phyloP scores from a whole-genome alignment of 2,797 vertebrate genomes.

The Gila robusta region DNA sequence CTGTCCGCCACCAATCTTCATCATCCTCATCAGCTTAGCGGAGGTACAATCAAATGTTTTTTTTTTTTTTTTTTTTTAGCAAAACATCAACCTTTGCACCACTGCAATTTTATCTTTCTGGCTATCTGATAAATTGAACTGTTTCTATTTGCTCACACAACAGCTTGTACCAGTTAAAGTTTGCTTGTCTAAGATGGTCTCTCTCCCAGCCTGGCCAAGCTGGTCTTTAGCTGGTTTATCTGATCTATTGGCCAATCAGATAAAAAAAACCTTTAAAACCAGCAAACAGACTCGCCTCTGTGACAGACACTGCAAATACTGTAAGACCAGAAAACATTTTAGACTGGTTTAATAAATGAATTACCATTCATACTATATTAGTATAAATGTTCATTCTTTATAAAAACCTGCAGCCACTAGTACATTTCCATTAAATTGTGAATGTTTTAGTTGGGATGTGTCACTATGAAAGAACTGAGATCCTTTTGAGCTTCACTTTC shows the following conservation, averaged over 20 bases:
- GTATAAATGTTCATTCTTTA: neutral
- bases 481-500: neutral
- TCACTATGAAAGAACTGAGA: neutral
- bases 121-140: neutral
- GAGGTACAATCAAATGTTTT: slow-evolving; percentile 77
- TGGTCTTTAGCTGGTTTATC: neutral
- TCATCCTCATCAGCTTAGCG: slow-evolving; percentile 86
- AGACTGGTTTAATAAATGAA: neutral
- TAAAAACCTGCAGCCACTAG: neutral
- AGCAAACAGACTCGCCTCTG: neutral
- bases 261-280: neutral
- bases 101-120: neutral
- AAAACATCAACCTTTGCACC: neutral
- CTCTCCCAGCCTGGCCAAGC: too few species aligned
- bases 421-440: slow-evolving; percentile 15
- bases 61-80: too few species aligned
- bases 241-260: neutral
- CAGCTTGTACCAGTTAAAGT: neutral
- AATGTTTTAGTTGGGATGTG: neutral
- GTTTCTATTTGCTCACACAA: neutral
- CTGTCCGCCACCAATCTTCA: slow-evolving; percentile 89
- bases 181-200: neutral
- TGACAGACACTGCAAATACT: neutral
- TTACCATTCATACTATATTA: too few species aligned
- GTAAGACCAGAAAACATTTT: neutral